Percentiles rank a stretch among this genome's conserved stretches.
Evolutionary conservation across 2,113 vertebrate species (phyloP).

Genomic region (Pseudorectes ferrugineus): DNA sequence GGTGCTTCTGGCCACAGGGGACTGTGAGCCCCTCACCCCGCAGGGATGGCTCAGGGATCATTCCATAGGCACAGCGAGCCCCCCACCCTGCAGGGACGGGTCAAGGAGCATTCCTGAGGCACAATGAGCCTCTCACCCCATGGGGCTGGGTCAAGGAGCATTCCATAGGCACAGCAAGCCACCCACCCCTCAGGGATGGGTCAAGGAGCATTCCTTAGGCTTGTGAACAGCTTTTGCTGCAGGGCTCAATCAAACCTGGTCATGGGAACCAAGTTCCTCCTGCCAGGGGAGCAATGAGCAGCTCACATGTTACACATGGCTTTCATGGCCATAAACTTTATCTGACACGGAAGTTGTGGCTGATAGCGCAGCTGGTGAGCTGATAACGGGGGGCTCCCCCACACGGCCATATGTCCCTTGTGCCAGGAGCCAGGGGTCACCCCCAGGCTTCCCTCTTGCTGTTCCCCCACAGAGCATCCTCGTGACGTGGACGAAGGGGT

Average conservation of each 20-base stretch:
- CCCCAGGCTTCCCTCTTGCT: not conserved
- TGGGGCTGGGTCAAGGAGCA: not conserved
- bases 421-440: not conserved
- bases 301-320: not conserved
- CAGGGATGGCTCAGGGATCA: not conserved
- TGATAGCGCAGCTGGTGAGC: fast-evolving
- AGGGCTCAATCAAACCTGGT: not conserved
- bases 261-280: fast-evolving
- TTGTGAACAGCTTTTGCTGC: not conserved
- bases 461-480: conserved; percentile 79
- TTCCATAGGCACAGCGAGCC: not conserved
- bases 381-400: fast-evolving
- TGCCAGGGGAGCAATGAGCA: fast-evolving
- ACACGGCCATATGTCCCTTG: fast-evolving
- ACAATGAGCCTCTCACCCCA: not conserved
- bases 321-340: not conserved
- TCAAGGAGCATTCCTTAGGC: not conserved
- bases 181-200: not conserved
- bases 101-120: not conserved
- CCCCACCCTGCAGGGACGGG: not conserved
- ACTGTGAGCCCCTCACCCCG: not conserved
- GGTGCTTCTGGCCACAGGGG: not conserved
- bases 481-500: conserved; percentile 91
- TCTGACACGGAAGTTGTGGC: not conserved
- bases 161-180: fast-evolving